These are phyloP conservation scores for Tiliqua scincoides DNA, from an alignment of 2,113 vertebrate species.

Conservation along the genomic window DNA sequence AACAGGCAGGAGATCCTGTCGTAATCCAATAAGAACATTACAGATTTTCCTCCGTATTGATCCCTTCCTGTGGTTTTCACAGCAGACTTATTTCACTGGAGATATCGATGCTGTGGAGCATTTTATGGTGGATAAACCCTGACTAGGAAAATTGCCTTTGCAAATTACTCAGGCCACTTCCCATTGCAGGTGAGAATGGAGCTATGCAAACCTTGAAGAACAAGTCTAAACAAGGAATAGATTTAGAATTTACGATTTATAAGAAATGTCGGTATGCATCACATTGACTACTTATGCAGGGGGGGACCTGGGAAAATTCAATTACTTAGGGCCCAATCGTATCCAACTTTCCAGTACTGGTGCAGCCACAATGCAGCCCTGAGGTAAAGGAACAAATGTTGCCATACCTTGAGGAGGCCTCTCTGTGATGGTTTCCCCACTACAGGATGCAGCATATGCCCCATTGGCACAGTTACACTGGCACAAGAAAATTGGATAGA, in stretches of 20 bases:
- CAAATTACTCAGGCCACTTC: slow-evolving; percentile 40
- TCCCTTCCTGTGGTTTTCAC: slow-evolving; percentile 54
- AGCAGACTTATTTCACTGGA: slow-evolving; percentile 44
- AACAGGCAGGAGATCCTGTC: slow-evolving; percentile 22
- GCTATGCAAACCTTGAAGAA: background rate
- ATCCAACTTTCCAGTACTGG: too few relatives aligned
- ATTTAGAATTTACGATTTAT: too few relatives aligned
- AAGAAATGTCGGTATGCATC: background rate
- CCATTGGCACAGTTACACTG: too few relatives aligned
- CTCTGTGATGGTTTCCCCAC: too few relatives aligned
- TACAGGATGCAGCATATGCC: too few relatives aligned
- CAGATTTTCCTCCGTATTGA: slow-evolving; percentile 42
- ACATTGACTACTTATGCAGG: too few relatives aligned
- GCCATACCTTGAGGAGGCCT: too few relatives aligned
- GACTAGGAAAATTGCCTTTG: slow-evolving; percentile 35
- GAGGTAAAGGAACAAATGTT: too few relatives aligned
- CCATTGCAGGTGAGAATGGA: background rate
- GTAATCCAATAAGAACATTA: slow-evolving; percentile 36
- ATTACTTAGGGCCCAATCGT: too few relatives aligned
- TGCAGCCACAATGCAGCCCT: too few relatives aligned
- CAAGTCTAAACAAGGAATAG: background rate
- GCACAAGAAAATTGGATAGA: too few relatives aligned
- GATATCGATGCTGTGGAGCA: slow-evolving; percentile 40
- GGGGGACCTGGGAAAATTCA: too few relatives aligned
- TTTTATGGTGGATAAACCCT: slow-evolving; percentile 40